A percentile compares a stretch with the other conserved stretches of the same genome.
Conservation (phyloP, 2,888 invertebrate genomes). For the Spialia ferax region DNA sequence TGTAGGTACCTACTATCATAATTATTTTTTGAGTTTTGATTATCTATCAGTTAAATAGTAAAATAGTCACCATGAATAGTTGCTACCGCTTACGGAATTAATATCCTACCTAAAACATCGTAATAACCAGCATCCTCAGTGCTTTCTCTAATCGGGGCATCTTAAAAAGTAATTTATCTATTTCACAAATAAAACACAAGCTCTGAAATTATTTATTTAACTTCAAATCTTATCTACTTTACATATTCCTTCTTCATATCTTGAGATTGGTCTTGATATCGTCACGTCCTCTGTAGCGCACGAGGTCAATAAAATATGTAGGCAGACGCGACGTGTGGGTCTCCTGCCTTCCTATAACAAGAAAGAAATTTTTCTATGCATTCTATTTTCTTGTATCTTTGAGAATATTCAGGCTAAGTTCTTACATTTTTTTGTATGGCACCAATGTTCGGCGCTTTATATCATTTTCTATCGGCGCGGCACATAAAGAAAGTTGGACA, state of each 20-base stretch:
- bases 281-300: constrained; percentile 51
- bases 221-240: constrained; percentile 10
- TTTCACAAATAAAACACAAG: constrained; percentile 25
- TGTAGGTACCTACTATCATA: too few relatives aligned
- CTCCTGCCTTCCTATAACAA: constrained; percentile 80
- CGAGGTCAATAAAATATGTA: constrained; percentile 84
- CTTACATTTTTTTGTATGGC: too few relatives aligned
- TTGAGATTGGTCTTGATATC: constrained; percentile 54
- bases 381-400: constrained; percentile 70
- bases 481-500: too few relatives aligned
- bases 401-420: constrained; percentile 66
- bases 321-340: constrained; percentile 73
- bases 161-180: background rate
- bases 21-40: too few relatives aligned
- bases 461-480: too few relatives aligned
- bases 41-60: too few relatives aligned
- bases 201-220: constrained; percentile 29
- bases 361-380: constrained; percentile 83
- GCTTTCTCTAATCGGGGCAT: background rate
- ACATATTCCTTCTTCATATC: constrained; percentile 50
- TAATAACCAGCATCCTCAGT: too few relatives aligned
- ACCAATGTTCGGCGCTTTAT: too few relatives aligned
- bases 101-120: too few relatives aligned
- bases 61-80: too few relatives aligned
- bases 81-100: too few relatives aligned